A percentile compares a stretch with the other conserved stretches of the same genome.
phyloP scores from a whole-genome alignment of 2,113 vertebrate genomes.

The Nannospalax galili region DNA sequence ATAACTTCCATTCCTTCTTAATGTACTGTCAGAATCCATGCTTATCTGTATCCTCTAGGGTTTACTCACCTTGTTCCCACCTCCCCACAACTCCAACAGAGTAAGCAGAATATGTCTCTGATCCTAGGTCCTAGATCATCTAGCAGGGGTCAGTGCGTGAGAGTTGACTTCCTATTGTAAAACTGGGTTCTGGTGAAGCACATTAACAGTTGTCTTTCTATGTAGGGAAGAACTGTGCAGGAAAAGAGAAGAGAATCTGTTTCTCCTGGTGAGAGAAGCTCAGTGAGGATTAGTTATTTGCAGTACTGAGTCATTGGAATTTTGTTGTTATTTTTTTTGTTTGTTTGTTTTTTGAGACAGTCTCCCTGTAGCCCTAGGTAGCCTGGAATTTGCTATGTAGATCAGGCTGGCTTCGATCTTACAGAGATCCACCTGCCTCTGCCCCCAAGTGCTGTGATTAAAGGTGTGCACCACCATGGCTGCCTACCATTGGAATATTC shows the following conservation, averaged over 20 bases:
- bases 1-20: neutral
- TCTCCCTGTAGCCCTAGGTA: no score
- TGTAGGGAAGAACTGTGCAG: neutral
- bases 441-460: no score
- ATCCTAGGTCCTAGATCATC: neutral
- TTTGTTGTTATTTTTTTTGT: no score
- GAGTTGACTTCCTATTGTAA: neutral
- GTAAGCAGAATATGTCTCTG: neutral
- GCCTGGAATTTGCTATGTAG: no score
- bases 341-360: no score
- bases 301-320: neutral
- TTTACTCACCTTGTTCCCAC: neutral
- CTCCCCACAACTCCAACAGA: neutral
- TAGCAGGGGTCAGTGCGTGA: neutral
- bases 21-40: neutral
- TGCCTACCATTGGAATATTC: neutral
- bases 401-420: no score
- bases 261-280: no score
- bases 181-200: no score
- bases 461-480: no score
- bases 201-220: neutral
- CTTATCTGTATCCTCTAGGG: no score
- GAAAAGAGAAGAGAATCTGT: neutral
- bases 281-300: neutral
- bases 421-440: no score